These are phyloP conservation scores for Onychomys torridus DNA, from an alignment of 2,797 vertebrate genomes.

Conservation along the genomic window DNA sequence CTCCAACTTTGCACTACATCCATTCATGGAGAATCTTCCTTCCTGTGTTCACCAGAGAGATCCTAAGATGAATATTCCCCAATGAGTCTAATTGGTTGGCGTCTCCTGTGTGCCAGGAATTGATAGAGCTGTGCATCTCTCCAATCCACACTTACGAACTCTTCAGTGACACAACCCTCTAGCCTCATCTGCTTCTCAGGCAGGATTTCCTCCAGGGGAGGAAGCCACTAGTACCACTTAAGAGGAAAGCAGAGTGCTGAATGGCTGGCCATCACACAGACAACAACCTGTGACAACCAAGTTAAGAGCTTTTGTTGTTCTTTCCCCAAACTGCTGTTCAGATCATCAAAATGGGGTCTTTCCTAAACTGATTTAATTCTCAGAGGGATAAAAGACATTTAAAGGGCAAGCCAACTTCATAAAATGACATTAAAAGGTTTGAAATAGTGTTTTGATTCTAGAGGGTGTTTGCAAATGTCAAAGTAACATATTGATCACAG, in stretches of 20 bases:
- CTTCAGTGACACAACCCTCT: neutral
- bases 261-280: neutral
- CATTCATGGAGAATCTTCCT: neutral
- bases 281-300: slow-evolving; percentile 4
- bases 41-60: neutral
- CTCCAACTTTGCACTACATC: neutral
- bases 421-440: slow-evolving; percentile 80
- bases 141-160: neutral
- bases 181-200: neutral
- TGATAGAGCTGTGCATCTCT: neutral
- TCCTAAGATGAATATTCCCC: neutral
- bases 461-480: slow-evolving; percentile 82
- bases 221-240: neutral
- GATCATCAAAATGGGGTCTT: slow-evolving; percentile 61
- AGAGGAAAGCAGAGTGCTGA: neutral
- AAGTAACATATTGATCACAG: slow-evolving; percentile 78
- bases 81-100: neutral
- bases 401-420: slow-evolving; percentile 67
- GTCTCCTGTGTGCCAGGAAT: neutral
- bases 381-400: slow-evolving; percentile 63
- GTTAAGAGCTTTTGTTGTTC: neutral
- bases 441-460: slow-evolving; percentile 74
- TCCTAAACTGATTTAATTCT: slow-evolving; percentile 67
- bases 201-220: neutral
- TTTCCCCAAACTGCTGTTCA: neutral